phyloP scores from a whole-genome alignment of 2,113 vertebrate species.

The Otus sunia region DNA sequence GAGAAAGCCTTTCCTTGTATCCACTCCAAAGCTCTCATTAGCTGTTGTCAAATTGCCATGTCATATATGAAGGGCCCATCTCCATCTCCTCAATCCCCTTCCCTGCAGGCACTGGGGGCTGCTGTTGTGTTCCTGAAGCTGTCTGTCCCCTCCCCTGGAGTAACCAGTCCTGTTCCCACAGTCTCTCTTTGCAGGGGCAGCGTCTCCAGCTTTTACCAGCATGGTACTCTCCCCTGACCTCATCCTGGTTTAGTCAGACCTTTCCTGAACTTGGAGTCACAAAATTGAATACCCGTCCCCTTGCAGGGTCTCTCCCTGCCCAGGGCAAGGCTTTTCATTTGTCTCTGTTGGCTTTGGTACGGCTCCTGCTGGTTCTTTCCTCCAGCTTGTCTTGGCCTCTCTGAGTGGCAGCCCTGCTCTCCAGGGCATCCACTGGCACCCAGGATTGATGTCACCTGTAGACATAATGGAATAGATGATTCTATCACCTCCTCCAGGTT shows the following conservation, averaged over 20 bases:
- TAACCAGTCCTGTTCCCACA: not conserved
- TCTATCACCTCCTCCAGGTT: not conserved
- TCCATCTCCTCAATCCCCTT: rapidly evolving
- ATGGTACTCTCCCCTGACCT: not conserved
- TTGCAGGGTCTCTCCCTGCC: not conserved
- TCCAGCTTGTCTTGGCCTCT: not conserved
- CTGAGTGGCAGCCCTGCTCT: not conserved
- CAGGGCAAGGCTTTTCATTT: not conserved
- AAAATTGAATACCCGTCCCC: not conserved
- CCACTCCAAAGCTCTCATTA: not conserved
- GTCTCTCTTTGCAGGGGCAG: not conserved
- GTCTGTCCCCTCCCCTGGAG: not conserved
- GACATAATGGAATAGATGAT: not conserved
- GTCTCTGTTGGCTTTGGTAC: not conserved
- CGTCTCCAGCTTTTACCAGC: not conserved
- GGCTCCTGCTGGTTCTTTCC: not conserved
- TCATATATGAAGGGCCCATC: not conserved
- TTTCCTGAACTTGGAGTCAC: not conserved
- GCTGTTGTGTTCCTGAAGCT: not conserved
- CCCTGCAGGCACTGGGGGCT: rapidly evolving
- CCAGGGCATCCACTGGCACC: not conserved
- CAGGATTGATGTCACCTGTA: not conserved
- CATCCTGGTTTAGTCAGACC: not conserved
- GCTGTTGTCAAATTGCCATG: not conserved
- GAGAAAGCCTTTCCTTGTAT: not conserved